phyloP scores from a whole-genome alignment of 2,797 vertebrate genomes.

The Anabas testudineus region DNA sequence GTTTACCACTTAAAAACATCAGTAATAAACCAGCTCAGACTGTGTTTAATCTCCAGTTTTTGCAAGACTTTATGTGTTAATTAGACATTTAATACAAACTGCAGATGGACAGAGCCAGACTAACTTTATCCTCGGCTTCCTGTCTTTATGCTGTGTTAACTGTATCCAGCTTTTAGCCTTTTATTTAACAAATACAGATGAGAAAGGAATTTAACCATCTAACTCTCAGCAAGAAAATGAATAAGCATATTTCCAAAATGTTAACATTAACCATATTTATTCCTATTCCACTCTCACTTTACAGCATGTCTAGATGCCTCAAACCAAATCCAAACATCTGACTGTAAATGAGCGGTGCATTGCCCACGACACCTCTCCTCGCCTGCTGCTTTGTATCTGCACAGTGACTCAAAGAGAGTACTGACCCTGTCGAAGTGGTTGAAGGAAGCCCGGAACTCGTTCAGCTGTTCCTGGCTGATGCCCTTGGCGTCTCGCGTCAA shows the following conservation, averaged over 20 bases:
- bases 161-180: neutral
- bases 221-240: neutral
- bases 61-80: neutral
- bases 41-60: neutral
- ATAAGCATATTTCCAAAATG: slow-evolving; percentile 6
- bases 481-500: slow-evolving; percentile 97
- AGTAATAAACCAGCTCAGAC: neutral
- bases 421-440: slow-evolving; percentile 99
- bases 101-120: neutral
- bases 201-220: neutral
- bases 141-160: neutral
- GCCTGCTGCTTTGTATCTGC: slow-evolving; percentile 14
- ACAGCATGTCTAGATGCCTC: neutral
- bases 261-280: neutral
- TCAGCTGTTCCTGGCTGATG: slow-evolving; percentile 98
- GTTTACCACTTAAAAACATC: neutral
- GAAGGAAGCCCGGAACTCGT: slow-evolving; percentile 97
- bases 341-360: neutral
- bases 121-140: neutral
- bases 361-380: neutral
- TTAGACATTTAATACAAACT: neutral
- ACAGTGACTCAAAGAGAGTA: slow-evolving; percentile 24
- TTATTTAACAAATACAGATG: neutral
- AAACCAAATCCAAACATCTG: neutral
- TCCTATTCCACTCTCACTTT: neutral